Conservation (phyloP, 1,140 invertebrate species). For the Trichonephila clavipes region DNA sequence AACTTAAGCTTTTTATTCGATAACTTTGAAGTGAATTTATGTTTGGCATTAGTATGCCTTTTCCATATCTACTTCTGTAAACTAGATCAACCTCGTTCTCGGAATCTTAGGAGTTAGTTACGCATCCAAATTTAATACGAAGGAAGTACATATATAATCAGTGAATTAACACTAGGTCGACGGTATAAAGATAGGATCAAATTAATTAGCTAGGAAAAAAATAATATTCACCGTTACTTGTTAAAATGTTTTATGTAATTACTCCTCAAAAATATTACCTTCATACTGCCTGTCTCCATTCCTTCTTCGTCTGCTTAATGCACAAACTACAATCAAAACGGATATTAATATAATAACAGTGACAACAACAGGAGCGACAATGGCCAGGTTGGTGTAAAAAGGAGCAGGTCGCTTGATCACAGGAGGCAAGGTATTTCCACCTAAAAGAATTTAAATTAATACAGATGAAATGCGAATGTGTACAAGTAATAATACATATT, state of each 20-base stretch:
- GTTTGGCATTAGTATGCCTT: too few relatives aligned
- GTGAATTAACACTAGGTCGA: too few relatives aligned
- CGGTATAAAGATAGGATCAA: background rate
- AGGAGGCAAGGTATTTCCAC: constrained; percentile 20
- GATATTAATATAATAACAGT: constrained; percentile 66
- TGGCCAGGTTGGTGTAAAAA: constrained; percentile 69
- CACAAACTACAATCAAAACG: constrained; percentile 69
- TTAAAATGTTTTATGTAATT: background rate
- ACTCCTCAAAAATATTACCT: constrained; percentile 7
- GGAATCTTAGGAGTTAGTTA: too few relatives aligned
- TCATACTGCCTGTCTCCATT: constrained; percentile 65
- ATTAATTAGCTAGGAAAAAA: background rate
- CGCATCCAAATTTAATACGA: too few relatives aligned
- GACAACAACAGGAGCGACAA: constrained; percentile 68
- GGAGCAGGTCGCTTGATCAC: constrained; percentile 36
- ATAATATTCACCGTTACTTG: background rate
- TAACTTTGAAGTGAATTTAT: too few relatives aligned
- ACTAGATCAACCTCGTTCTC: too few relatives aligned
- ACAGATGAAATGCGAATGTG: too few relatives aligned
- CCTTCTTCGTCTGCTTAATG: constrained; percentile 55
- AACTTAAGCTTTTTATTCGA: too few relatives aligned
- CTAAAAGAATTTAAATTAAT: background rate
- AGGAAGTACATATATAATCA: too few relatives aligned
- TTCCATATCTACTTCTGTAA: too few relatives aligned
- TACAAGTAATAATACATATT: too few relatives aligned